Evolutionary conservation across 2,888 invertebrate species (phyloP), one percentile per base, ranked within the genome.

Genomic region (Sicus ferrugineus): DNA sequence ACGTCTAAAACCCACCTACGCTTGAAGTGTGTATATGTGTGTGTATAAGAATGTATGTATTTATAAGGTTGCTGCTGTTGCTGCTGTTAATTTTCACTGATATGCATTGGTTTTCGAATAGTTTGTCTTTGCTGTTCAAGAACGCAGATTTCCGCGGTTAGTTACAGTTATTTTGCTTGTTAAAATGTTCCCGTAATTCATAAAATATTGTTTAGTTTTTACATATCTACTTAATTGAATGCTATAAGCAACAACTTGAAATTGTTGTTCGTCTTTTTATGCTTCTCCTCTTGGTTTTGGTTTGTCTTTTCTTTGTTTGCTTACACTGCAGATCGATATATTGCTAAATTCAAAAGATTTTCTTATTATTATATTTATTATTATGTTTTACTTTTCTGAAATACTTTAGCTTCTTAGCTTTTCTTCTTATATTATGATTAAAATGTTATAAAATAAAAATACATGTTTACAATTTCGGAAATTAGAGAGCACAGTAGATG

Each of bases 131-230:
- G n/a, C n/a, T n/a, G n/a, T n/a, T n/a, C n/a, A n/a, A n/a, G n/a
- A n/a, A 42, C n/a, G n/a, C 14, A 42, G 42, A 42, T 67, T 75
- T 75, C 71, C n/a, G 70, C 72, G 70, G 71, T 73, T 75, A 63
- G 70, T 73, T 78, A 74, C 77, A n/a, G 48, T 66, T 70, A 50
- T 67, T 56, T 73, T 62, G 26, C 65, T 72, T 72, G 71, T 73
- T 71, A 79, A 79, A 82, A 82, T 81, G 81, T 80, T 81, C 81
- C 82, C 82, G 81, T 82, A 81, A 81, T 81, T 81, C 81, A 80
- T 67, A 67, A 67, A 46, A 59, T 80, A 81, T 80, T 81, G 80
- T 81, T 78, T 81, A 80, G 80, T 78, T 81, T 80, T 80, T 79
- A 75, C 78, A 76, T 63, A 67, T 67, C 68, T 61, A 26, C 26